Base-by-base conservation (phyloP, 2,888 invertebrate genomes). In the Callimorpha dominula region DNA sequence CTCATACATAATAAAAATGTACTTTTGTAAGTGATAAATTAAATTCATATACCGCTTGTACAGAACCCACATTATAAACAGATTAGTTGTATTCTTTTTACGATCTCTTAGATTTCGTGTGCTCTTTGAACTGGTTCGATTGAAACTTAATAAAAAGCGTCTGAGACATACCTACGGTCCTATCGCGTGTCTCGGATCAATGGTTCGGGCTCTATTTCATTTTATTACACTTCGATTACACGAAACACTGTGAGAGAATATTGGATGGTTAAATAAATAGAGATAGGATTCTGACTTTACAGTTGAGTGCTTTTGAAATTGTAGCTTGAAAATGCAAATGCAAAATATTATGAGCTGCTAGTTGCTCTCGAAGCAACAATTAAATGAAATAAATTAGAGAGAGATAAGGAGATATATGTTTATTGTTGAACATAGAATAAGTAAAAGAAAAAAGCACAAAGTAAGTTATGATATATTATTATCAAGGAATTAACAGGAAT, bases 71-170 rank as follows among this genome's bases (percentile, higher is more conserved):
- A 57, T 73, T 77, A 72, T 72, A 65, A 60, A 52, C 12, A 72
- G 76, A 76, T 78, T 83, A 78, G 80, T 80, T 78, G 78, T 77
- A 78, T 75, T 79, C 73, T 91, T 92, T 90, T 89, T 86, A 85
- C 77, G 78, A 81, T 88, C 86, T 81, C 86, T 89, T 87, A 85
- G 89, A 90, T 92, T 91, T 91, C 90, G 90, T 90, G 88, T 92
- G 93, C 92, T 94, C 93, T 93, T 93, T 94, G 93, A 94, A 94
- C 93, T 93, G 91, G 90, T 92, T 92, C 82, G 90, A 91, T 91
- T 89, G 91, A 91, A 90, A 86, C 85, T 81, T 81, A 78, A 88
- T 90, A 91, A 92, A 93, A 92, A 92, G 88, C 86, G 79, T 86
- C 77, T 83, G 87, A 88, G 87, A 85, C 85, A 87, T 87, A 91